Base-by-base conservation (phyloP, 1,140 invertebrate genomes). In the Lerema accius region DNA sequence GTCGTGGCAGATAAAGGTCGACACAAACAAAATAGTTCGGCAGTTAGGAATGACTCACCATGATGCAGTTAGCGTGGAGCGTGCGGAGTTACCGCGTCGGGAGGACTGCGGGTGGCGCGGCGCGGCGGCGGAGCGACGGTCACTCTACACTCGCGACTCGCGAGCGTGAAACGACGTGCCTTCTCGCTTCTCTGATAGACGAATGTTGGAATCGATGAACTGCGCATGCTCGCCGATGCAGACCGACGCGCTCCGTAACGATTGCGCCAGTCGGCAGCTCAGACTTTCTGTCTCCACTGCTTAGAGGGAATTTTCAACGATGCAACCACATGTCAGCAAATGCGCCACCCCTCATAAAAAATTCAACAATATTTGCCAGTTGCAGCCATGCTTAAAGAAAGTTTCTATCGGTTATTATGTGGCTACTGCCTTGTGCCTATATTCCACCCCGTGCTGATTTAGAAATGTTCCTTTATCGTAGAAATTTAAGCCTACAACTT, bases 41-140 rank as follows among this genome's bases (percentile, higher is more conserved):
- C 82, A 88, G 78, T 82, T 76, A 76, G 73, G 46, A 77, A 73
- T 88, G 85, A 91, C 89, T 89, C 86, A 91, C 89, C 86, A 91
- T 89, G 86, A 74, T 88, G 85, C 82, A 80, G 86, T 77, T 78
- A 78, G 73, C 74, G 84, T 76, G 78, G 73, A 85, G 86, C 82
- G 82, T 80, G 78, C 81, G 71, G 78, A 81, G 75, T 78, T 78
- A 76, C 79, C 84, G 87, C 84, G 85, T 71, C 81, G 78, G 76
- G 83, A 82, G 83, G 73, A 89, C 85, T 89, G 84, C 73, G 80
- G 79, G 82, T 56, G 76, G 76, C 65, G 79, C 67, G 70, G 75
- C 67, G 72, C 63, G 71, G 68, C 71, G 73, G 76, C 69, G 67
- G 65, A 60, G 59, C 68, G 69, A 58, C 75, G 72, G 77, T 71